Conservation (phyloP, 2,888 invertebrate species). For the Drosophila borborema region DNA sequence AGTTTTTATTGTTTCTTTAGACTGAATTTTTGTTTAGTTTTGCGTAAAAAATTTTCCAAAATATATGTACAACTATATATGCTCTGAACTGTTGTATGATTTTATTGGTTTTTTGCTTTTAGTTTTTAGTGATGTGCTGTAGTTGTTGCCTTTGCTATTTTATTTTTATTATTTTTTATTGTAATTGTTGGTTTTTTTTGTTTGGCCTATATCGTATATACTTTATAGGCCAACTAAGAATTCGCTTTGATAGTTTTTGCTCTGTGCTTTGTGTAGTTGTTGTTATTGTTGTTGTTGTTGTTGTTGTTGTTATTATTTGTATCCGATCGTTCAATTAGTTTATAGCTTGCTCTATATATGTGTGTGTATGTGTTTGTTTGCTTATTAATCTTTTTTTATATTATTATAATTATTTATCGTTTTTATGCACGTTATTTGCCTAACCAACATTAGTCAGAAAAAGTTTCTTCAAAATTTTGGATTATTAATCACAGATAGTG, state of each 20-base stretch:
- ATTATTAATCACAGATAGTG: conserved; percentile 86
- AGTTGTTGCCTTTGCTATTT: conserved; percentile 38
- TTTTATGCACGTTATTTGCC: conserved; percentile 52
- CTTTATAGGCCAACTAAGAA: conserved; percentile 34
- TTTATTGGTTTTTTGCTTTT: conserved; percentile 1
- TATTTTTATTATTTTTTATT: not conserved
- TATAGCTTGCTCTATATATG: conserved; percentile 52
- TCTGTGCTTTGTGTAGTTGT: conserved; percentile 45
- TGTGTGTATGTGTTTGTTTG: not conserved
- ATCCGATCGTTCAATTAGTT: conserved; percentile 72
- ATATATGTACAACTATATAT: conserved; percentile 74
- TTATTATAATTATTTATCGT: conserved; percentile 59
- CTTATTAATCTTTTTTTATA: conserved; percentile 13
- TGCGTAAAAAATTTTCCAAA: conserved; percentile 81
- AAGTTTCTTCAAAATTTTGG: conserved; percentile 86
- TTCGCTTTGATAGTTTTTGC: conserved; percentile 47
- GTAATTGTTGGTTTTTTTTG: not conserved
- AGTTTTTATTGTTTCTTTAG: conserved; percentile 22
- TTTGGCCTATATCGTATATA: not conserved
- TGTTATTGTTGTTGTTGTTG: conserved; percentile 8
- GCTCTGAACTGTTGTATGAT: conserved; percentile 59
- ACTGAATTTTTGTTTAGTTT: conserved; percentile 49
- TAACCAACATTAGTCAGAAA: conserved; percentile 83
- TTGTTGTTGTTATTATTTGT: conserved; percentile 55
- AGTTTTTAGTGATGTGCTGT: conserved; percentile 57